A percentile compares a stretch with the other conserved stretches of the same genome.
These are phyloP conservation scores for Athalia rosae DNA, from an alignment of 2,888 invertebrate genomes.

Conservation along the genomic window DNA sequence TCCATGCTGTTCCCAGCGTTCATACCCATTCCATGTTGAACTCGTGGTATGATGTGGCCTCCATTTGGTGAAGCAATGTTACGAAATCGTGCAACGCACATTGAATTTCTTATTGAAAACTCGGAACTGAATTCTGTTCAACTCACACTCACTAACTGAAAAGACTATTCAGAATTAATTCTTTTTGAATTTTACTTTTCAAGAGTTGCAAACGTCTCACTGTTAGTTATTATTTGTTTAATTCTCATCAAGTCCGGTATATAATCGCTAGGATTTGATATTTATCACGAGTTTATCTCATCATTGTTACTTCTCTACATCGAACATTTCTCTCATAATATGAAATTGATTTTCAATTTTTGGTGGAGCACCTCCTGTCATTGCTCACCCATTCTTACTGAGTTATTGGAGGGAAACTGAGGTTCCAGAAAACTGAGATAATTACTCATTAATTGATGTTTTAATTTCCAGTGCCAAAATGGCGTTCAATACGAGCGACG, in stretches of 20 bases:
- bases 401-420: neutral
- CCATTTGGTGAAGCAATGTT: constrained; percentile 37
- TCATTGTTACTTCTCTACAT: too few relatives aligned
- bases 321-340: too few relatives aligned
- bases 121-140: too few relatives aligned
- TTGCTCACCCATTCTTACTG: neutral
- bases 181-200: too few relatives aligned
- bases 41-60: neutral
- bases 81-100: constrained; percentile 21
- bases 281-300: too few relatives aligned
- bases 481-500: constrained; percentile 83
- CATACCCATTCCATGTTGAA: neutral
- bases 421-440: neutral
- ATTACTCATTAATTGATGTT: constrained; percentile 51
- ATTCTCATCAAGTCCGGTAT: too few relatives aligned
- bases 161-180: neutral
- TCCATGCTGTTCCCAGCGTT: neutral
- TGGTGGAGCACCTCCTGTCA: too few relatives aligned
- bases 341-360: too few relatives aligned
- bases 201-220: too few relatives aligned
- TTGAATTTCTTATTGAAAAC: neutral
- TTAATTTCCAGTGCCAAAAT: constrained; percentile 85
- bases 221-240: too few relatives aligned
- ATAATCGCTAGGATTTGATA: too few relatives aligned
- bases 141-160: too few relatives aligned